Base-by-base conservation (phyloP, 2,888 invertebrate genomes). In the Venustoraphidia nigricollis region DNA sequence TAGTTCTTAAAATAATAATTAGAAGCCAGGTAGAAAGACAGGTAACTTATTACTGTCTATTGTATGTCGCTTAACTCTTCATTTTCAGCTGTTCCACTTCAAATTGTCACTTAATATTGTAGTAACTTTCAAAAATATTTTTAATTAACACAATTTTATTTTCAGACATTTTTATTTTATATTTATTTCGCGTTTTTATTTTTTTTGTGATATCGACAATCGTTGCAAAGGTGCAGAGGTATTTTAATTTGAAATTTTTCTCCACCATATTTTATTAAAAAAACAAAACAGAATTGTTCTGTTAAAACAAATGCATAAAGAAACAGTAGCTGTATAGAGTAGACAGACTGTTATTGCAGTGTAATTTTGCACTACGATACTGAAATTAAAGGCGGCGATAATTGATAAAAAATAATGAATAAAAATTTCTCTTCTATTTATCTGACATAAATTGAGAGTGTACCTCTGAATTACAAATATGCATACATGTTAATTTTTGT, bases 401-500 rank as follows among this genome's bases (percentile, higher is more conserved):
- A 27, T 27, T 27, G 27, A 6, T 27, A 27, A 27, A 27, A 27
- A 27, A 5, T 27, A 40, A 40, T 11, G 9, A 38, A 38, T 38
- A 8, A 38, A 8, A 38, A 38, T 13, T 13, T 38, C 13, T 11
- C 13, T 38, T n/a, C 13, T 38, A 38, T 11, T 38, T 38, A 11
- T 11, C 8, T 8, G 38, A 38, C 38, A 38, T 11, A 38, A 38
- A 38, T 38, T 13, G 41, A 27, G 41, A 41, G 14, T 34, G 42
- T 14, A 34, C n/a, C 44, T 9, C 9, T 34, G 35, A 35, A 14
- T 44, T 44, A 27, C 44, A 13, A n/a, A 34, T 44, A 72, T 71
- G 72, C 72, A 73, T 73, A 72, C 72, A 73, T 73, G 73, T 74
- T 73, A 45, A 45, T 45, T 45, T 45, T 45, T 79, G 77, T 79